Base-by-base conservation (phyloP, 2,888 invertebrate species). In the Mesorhabditis sp. region DNA sequence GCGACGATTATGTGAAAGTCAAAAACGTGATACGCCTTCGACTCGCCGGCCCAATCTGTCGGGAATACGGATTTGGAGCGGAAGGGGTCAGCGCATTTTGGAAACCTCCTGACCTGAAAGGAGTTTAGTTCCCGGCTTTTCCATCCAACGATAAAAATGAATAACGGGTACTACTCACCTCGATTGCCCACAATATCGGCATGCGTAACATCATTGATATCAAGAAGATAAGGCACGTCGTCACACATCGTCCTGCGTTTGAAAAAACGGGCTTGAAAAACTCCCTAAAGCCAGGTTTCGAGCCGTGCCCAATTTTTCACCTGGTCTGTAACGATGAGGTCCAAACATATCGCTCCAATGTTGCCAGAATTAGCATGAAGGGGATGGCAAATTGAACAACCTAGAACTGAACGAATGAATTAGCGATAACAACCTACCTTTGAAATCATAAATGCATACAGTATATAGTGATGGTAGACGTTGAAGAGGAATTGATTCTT, bases 361-460 rank as follows among this genome's bases (percentile, higher is more conserved):
- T 80, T 10, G 78, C 78, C 5, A 78, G 67, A 66, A 80, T 80
- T 0, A 80, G 73, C 28, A 78, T 73, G 70, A 77, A 80, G 10
- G 80, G 80, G 50, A 80, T 80, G 4, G 78, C 78, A 63, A 80
- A 80, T 70, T 80, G 80, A 13, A 78, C 77, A 45, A 78, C 78
- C 70, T 77, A 76, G 10, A 76, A 73, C 41, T 78, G 61, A 67
- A 76, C 78, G 73, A 78, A 78, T 4, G 58, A 10, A 50, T 50
- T 2, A 50, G 7, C n/a, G 58, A 50, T 50, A 28, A 28, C 28
- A 28, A 28, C 28, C 28, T 50, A 50, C 58, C 58, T 50, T 50
- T 50, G 58, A 50, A 10, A 50, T 13, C 7, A 50, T 13, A n/a
- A 44, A 80, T 74, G 72, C 78, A 78, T 6, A 70, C 70, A 63